These are phyloP conservation scores for Parascotia fuliginaria DNA, from an alignment of 2,888 invertebrate species.

Conservation along the genomic window DNA sequence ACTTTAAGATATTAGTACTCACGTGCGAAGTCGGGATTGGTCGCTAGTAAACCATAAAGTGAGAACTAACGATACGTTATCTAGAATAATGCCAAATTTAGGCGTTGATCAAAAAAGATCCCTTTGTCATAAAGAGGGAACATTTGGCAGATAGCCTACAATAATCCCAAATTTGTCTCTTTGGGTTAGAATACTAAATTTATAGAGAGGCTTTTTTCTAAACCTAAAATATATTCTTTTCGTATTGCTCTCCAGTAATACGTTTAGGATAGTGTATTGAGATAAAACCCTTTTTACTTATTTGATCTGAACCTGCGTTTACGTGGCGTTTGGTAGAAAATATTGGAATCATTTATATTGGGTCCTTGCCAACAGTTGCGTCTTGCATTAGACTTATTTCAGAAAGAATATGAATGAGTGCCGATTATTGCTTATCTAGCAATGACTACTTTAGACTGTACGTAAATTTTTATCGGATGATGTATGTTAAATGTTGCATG, in stretches of 20 bases:
- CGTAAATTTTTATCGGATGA: not conserved
- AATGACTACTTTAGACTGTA: not conserved
- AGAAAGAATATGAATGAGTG: slow-evolving; percentile 22
- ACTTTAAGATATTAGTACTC: no score
- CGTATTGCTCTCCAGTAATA: slow-evolving; percentile 9
- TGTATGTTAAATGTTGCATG: not conserved
- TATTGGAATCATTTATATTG: no score
- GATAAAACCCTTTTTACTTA: no score
- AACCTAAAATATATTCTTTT: slow-evolving; percentile 18
- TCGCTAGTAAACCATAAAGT: no score
- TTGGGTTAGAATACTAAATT: slow-evolving; percentile 22
- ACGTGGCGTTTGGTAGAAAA: no score
- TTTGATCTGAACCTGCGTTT: no score
- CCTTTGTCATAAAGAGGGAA: not conserved
- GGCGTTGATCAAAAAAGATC: no score
- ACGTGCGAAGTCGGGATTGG: no score
- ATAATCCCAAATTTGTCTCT: slow-evolving; percentile 21
- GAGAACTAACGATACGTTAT: no score
- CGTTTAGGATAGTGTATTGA: no score
- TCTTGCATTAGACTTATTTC: slow-evolving; percentile 1
- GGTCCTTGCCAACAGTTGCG: slow-evolving; percentile 18
- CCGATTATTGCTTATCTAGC: slow-evolving; percentile 9
- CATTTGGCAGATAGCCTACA: slow-evolving; percentile 23
- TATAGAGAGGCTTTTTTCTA: slow-evolving; percentile 13
- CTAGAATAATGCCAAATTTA: no score